Base-by-base conservation (phyloP, 1,140 invertebrate genomes). In the Gonatopus flavifemur region DNA sequence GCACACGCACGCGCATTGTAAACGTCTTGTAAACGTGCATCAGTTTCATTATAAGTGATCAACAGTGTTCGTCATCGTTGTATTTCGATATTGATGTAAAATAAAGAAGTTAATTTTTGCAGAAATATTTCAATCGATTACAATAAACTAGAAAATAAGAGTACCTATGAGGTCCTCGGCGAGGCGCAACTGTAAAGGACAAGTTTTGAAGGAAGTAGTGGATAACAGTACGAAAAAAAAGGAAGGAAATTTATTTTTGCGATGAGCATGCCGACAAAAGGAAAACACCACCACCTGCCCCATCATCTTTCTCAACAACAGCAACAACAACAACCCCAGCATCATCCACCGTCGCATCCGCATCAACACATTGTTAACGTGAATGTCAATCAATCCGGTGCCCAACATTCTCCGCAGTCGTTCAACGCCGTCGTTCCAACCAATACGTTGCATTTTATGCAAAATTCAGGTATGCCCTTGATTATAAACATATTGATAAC, bases 241-340 rank as follows among this genome's bases (percentile, higher is more conserved):
- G n/a, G n/a, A 58, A 49, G 64, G 59, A 54, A 58, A 42, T 36
- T 42, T 46, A 59, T 59, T 56, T 48, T 39, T 63, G 60, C 56
- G 64, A 69, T 72, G 67, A 72, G 64, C 54, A 72, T 72, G 70
- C 66, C 70, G 61, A 59, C 57, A 38, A 71, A 70, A 57, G 69
- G 69, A 43, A 71, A 71, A 40, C 65, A 69, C 36, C 69, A 70
- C 48, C 70, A 69, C 25, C 52, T 60, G 52, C 39, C 59, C 39
- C 68, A 72, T 33, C 64, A 68, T 24, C 64, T 64, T 13, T 60
- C 58, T 18, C 52, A 55, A 16, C 51, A 46, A 10, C 53, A 55
- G 1, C 62, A 62, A 6, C 52, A 57, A 18, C 55, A 59, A 4
- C 55, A 55, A 21, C 53, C 55, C 9, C 57, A 54, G 3, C 63